Percentiles rank a stretch among this genome's conserved stretches.
phyloP scores from a whole-genome alignment of 2,113 vertebrate species.

The Heterotis niloticus region DNA sequence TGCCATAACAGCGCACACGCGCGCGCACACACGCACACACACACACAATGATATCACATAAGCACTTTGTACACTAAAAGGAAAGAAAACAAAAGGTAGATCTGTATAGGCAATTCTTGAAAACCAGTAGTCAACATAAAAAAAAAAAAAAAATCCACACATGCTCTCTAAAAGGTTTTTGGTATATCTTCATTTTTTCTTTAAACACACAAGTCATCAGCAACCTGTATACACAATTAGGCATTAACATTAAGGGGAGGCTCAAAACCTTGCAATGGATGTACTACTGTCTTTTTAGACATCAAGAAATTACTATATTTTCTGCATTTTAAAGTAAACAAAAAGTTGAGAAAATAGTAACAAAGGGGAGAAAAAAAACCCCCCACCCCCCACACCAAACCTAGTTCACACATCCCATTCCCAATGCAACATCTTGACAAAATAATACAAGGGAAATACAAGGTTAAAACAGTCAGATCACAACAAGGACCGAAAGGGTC shows the following conservation, averaged over 20 bases:
- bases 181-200: constrained; percentile 46
- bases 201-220: constrained; percentile 62
- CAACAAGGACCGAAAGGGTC: constrained; percentile 67
- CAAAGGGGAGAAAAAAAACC: constrained; percentile 30
- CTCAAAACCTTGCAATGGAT: constrained; percentile 59
- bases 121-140: constrained; percentile 71
- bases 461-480: constrained; percentile 90
- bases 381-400: constrained; percentile 63
- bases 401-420: constrained; percentile 71
- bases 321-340: constrained; percentile 57
- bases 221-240: constrained; percentile 54
- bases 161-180: constrained; percentile 63
- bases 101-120: constrained; percentile 59
- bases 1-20: constrained; percentile 62
- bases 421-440: constrained; percentile 76
- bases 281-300: constrained; percentile 52
- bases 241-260: constrained; percentile 51
- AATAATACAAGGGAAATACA: constrained; percentile 57
- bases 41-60: constrained; percentile 63
- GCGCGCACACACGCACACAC: not conserved
- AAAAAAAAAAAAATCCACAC: constrained; percentile 67
- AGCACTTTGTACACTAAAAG: constrained; percentile 57
- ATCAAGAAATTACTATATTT: constrained; percentile 54
- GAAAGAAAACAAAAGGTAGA: constrained; percentile 48
- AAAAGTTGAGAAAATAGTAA: constrained; percentile 49